phyloP scores from a whole-genome alignment of 2,888 invertebrate species.

The Imbricaverruca yamaguchii region DNA sequence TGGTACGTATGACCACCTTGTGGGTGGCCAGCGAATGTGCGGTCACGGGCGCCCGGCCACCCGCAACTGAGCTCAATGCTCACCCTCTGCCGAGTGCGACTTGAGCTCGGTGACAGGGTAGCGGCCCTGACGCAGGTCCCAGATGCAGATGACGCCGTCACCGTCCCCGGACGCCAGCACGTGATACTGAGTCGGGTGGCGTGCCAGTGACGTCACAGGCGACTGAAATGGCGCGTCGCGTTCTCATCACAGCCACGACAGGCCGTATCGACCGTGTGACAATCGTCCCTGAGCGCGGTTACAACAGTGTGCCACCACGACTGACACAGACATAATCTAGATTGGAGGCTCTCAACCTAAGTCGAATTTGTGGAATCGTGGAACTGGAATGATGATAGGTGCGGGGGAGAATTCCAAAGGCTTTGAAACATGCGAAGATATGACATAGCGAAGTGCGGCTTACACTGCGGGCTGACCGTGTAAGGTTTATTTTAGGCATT shows the following conservation, averaged over 20 bases:
- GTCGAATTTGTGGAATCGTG: neutral
- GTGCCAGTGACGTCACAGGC: neutral
- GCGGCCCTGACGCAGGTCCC: constrained; percentile 18
- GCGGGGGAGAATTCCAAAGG: neutral
- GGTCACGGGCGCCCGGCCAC: no score
- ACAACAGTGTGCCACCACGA: neutral
- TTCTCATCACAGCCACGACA: no score
- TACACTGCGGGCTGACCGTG: no score
- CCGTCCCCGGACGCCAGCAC: constrained; percentile 16
- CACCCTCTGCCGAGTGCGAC: neutral
- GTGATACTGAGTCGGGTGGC: constrained; percentile 20
- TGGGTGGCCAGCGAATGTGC: no score
- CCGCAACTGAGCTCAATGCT: no score
- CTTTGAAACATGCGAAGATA: no score
- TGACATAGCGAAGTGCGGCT: no score
- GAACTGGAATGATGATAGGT: neutral
- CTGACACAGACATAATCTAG: neutral
- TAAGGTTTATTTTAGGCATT: no score
- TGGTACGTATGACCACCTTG: no score
- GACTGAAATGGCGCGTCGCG: neutral
- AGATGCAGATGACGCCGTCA: constrained; percentile 15
- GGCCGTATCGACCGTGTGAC: neutral
- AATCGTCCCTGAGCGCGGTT: neutral
- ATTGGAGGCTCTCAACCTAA: neutral
- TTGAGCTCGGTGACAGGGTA: constrained; percentile 12